Base-by-base conservation (phyloP, 30 jellyfish, hydroid and myxozoan species). In the Turritopsis dohrnii region DNA sequence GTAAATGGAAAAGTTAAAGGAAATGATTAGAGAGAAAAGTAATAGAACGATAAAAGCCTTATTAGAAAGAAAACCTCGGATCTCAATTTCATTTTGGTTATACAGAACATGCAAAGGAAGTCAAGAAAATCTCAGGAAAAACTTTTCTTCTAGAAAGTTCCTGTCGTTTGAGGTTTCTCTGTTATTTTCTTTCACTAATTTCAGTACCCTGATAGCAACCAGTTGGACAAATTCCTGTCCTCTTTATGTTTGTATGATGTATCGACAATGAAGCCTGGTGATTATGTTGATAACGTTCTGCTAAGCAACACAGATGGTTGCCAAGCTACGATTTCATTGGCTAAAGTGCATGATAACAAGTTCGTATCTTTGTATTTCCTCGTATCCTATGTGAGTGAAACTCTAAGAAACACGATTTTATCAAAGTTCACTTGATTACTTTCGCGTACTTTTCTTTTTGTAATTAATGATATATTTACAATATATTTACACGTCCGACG, bases 281-380 rank as follows among this genome's bases (percentile, higher is more conserved):
- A 69, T 69, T 69, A n/a, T 19, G 30, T 69, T 69, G 77, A 69
- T 27, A 69, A 23, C 19, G 77, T 27, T n/a, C 31, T 69, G 77
- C 25, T 79, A 21, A 65, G 65, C 18, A 22, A 18, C 20, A 71
- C 27, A 29, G 41, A 21, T 19, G 66, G 71, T 21, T 65, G 69
- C 8, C 28, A 21, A n/a, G n/a, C 52, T 22, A 54, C 25, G 84
- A 16, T 52, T 31, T 19, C 3, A 28, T 72, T 66, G 74, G 76
- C 75, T 21, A 28, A 28, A 28, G 52, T 29, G 18, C 54, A 31
- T 52, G 65, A 20, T 3, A 26, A 53, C 28, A 25, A 41, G 72
- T 65, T 19, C 4, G 52, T 71, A 52, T 65, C 66, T 20, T 41
- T 13, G 5, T 41, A 41, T 41, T n/a, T n/a, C n/a, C n/a, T 13